Evolutionary conservation across 1,140 invertebrate species (phyloP), one percentile per base, ranked within the genome.

Genomic region (Frieseomelitta varia): DNA sequence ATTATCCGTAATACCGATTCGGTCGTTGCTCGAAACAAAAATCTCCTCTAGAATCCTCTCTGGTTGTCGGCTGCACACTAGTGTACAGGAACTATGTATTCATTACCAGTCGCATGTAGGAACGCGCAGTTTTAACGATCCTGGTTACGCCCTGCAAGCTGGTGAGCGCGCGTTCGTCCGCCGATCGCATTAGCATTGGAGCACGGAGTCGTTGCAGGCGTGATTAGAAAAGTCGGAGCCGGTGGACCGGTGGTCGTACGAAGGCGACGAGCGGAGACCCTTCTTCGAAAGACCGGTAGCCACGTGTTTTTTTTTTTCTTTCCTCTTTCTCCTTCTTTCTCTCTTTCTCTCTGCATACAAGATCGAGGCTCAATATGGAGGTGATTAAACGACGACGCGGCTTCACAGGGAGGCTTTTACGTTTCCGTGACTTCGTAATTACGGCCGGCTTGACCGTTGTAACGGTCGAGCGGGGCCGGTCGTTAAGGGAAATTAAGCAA

Each of bases 141-240:
- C 88, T 88, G 91, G 90, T 91, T 89, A 91, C 90, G 91, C 90
- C 92, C 85, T 85, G 87, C 86, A 81, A 90, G 71, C 77, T 53
- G 78, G 55, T 39, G 84, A 79, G 81, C 87, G 89, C 85, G 76
- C 58, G 77, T 65, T n/a, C 63, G 72, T 24, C 30, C 24, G 15
- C 72, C 61, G 67, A 55, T n/a, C 47, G 79, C 80, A 86, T 87
- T 85, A 88, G 79, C 81, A 81, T 82, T n/a, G 39, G 39, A 67
- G 68, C 53, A 73, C 55, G 15, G 15, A 51, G 11, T 39, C n/a
- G 30, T 76, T 74, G 79, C 84, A 63, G 30, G 51, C 58, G 74
- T 78, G 73, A 84, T 86, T 86, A 83, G 81, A 69, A 77, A 75
- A 51, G 56, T 51, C 56, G 68, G 47, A 51, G 63, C 58, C 51